phyloP scores from a whole-genome alignment of 2,888 invertebrate species.

The Leucoma salicis region DNA sequence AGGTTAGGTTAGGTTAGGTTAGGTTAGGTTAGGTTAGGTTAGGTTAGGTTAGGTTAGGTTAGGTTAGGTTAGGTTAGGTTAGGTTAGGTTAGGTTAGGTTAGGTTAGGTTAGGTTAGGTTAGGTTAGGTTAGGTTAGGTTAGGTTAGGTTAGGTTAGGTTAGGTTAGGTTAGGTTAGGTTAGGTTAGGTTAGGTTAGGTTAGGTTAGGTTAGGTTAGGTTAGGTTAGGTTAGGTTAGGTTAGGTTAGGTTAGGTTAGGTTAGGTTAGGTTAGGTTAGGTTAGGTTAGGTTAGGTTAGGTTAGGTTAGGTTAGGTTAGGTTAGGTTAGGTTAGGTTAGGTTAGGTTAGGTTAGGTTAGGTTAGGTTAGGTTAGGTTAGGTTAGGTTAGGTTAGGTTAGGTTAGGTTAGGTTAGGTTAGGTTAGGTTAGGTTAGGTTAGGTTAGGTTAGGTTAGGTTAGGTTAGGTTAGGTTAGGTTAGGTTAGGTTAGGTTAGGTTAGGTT shows the following conservation, averaged over 20 bases:
- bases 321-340: constrained; percentile 16
- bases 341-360: neutral
- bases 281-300: constrained; percentile 1
- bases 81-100: too few relatives aligned
- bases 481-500: constrained; percentile 21
- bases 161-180: too few relatives aligned
- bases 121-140: too few relatives aligned
- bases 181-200: constrained; percentile 31
- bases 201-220: constrained; percentile 31
- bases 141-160: too few relatives aligned
- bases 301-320: constrained; percentile 1
- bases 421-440: constrained; percentile 4
- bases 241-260: constrained; percentile 2
- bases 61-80: too few relatives aligned
- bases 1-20: too few relatives aligned
- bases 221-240: constrained; percentile 20
- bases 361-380: constrained; percentile 23
- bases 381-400: constrained; percentile 21
- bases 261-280: constrained; percentile 10
- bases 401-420: constrained; percentile 3
- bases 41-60: too few relatives aligned
- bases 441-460: constrained; percentile 14
- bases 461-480: constrained; percentile 22
- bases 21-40: too few relatives aligned
- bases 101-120: too few relatives aligned